A percentile compares a stretch with the other conserved stretches of the same genome.
Conservation (phyloP, 2,888 invertebrate species). For the Agonopterix alstromeriana region DNA sequence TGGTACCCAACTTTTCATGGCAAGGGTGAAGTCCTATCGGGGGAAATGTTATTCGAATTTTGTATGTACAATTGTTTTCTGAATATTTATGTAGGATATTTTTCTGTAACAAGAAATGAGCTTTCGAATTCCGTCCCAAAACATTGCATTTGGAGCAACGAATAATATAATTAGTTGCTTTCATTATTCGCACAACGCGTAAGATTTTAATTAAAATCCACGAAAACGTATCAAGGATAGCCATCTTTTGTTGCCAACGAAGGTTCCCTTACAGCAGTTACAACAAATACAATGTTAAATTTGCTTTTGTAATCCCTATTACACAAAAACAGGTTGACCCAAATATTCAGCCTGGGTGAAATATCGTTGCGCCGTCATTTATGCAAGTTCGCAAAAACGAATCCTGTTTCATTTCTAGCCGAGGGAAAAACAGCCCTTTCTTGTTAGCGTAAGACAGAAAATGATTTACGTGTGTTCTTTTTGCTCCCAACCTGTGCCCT, state of each 20-base stretch:
- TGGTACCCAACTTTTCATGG: conserved; percentile 28
- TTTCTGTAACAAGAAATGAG: conserved; percentile 18
- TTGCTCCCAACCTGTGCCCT: conserved; percentile 41
- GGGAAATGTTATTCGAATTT: conserved; percentile 2
- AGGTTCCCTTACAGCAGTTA: conserved; percentile 60
- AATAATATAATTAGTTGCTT: conserved; percentile 47
- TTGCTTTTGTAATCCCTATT: conserved; percentile 70
- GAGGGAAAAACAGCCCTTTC: conserved; percentile 50
- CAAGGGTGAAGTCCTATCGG: conserved; percentile 27
- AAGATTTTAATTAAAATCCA: conserved; percentile 72
- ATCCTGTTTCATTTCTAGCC: conserved; percentile 46
- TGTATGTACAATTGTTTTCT: not conserved
- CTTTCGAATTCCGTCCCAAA: conserved; percentile 14
- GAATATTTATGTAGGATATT: not conserved
- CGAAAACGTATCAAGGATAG: conserved; percentile 56
- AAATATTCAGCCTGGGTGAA: conserved; percentile 66
- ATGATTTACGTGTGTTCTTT: conserved; percentile 34
- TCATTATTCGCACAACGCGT: conserved; percentile 52
- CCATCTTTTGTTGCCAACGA: conserved; percentile 62
- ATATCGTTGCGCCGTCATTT: conserved; percentile 68
- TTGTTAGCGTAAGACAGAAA: conserved; percentile 46
- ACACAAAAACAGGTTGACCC: conserved; percentile 75
- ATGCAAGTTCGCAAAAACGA: conserved; percentile 71
- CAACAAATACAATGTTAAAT: conserved; percentile 68
- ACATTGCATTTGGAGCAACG: conserved; percentile 27